phyloP scores from a whole-genome alignment of 2,888 invertebrate species.

The Cepaea hortensis region DNA sequence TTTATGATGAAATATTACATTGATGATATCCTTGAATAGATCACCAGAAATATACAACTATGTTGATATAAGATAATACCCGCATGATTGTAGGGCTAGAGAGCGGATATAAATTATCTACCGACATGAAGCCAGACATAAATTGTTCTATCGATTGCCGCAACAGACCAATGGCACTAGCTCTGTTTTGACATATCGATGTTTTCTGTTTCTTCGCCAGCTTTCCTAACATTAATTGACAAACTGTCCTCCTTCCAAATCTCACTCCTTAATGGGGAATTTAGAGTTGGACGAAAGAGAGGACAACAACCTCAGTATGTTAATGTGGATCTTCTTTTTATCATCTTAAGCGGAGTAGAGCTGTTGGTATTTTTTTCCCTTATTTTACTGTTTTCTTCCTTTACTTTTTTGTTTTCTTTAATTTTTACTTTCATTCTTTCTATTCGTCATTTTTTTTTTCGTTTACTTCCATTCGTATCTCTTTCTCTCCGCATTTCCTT shows the following conservation, averaged over 20 bases:
- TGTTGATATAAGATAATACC: no score
- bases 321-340: background rate
- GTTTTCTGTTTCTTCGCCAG: background rate
- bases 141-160: background rate
- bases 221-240: background rate
- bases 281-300: background rate
- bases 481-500: constrained; percentile 2
- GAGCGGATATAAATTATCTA: no score
- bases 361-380: constrained; percentile 17
- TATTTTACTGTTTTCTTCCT: background rate
- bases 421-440: constrained; percentile 23
- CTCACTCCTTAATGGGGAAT: background rate
- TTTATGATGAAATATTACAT: no score
- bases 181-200: background rate
- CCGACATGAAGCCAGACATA: background rate
- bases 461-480: background rate
- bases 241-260: background rate
- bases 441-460: constrained; percentile 2
- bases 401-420: background rate
- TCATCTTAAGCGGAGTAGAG: background rate
- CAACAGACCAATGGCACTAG: background rate
- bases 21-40: no score
- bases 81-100: no score
- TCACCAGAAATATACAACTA: no score
- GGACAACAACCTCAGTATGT: background rate